Evolutionary conservation across 2,113 vertebrate species (phyloP).

Genomic region (Lontra canadensis): DNA sequence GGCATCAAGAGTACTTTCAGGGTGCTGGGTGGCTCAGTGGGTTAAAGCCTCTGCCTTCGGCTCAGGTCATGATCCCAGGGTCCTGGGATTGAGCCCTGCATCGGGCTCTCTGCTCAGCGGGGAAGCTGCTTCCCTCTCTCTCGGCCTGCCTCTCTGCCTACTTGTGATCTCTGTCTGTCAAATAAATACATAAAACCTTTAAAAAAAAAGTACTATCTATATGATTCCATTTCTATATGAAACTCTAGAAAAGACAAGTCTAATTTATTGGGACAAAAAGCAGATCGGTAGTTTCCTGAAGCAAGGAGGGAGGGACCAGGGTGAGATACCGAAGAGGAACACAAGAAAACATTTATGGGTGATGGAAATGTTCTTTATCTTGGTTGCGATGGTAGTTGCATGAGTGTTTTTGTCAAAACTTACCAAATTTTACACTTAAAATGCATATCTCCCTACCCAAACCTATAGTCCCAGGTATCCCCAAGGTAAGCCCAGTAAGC

Average conservation of each 20-base stretch:
- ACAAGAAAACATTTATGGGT: background rate
- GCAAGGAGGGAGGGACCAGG: background rate
- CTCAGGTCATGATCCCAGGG: too few species aligned
- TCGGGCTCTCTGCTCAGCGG: too few species aligned
- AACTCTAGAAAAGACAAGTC: conserved; percentile 15
- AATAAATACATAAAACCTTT: too few species aligned
- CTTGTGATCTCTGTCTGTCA: too few species aligned
- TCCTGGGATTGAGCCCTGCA: too few species aligned
- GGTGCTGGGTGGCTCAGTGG: too few species aligned
- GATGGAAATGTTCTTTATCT: background rate
- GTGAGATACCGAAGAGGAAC: background rate
- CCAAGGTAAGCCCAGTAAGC: background rate
- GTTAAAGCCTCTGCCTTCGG: too few species aligned
- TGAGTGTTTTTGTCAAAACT: background rate
- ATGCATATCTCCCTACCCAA: background rate
- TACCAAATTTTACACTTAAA: background rate
- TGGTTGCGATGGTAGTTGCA: background rate
- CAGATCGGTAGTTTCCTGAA: background rate
- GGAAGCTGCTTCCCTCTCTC: too few species aligned
- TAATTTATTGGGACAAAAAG: background rate
- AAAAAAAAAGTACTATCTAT: background rate
- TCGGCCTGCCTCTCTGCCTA: too few species aligned
- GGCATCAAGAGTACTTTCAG: background rate
- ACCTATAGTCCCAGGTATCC: background rate
- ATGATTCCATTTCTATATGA: background rate